Conservation (phyloP, 2,888 invertebrate genomes). For the Graphium colonna region DNA sequence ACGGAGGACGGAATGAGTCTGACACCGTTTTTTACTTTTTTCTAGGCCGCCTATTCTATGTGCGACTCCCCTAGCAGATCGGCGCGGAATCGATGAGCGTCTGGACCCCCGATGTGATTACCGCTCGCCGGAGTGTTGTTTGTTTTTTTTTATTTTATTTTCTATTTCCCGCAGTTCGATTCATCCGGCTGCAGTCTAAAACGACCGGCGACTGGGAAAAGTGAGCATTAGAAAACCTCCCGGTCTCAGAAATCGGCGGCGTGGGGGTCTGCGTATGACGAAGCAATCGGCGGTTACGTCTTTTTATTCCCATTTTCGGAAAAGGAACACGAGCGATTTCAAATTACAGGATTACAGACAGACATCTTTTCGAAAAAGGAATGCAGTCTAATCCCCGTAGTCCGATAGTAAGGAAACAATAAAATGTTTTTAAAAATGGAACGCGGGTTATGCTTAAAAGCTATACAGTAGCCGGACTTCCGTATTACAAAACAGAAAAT, state of each 20-base stretch:
- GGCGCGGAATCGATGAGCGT: constrained; percentile 55
- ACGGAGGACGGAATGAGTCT: constrained; percentile 72
- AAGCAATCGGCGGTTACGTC: not conserved
- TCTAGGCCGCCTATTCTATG: constrained; percentile 66
- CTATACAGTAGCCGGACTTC: too few relatives aligned
- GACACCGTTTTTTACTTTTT: constrained; percentile 74
- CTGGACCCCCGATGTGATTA: constrained; percentile 37
- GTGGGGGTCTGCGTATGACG: not conserved
- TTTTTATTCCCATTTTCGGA: not conserved
- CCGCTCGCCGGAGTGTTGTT: constrained; percentile 14
- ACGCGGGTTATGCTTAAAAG: too few relatives aligned
- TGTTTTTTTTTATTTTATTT: constrained; percentile 26
- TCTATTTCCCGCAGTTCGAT: not conserved
- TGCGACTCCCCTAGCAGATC: constrained; percentile 40
- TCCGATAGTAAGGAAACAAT: not conserved
- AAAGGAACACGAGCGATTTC: too few relatives aligned
- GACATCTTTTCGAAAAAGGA: not conserved
- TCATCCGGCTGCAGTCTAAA: constrained; percentile 16
- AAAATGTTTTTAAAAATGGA: not conserved
- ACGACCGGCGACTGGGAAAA: not conserved
- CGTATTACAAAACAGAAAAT: too few relatives aligned
- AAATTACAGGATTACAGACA: too few relatives aligned
- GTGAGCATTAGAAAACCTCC: not conserved
- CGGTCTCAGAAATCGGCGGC: not conserved
- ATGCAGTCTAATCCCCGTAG: not conserved